Evolutionary conservation across 1,140 invertebrate species (phyloP), one percentile per base, ranked within the genome.

Genomic region (Leptonema lineaticorne): DNA sequence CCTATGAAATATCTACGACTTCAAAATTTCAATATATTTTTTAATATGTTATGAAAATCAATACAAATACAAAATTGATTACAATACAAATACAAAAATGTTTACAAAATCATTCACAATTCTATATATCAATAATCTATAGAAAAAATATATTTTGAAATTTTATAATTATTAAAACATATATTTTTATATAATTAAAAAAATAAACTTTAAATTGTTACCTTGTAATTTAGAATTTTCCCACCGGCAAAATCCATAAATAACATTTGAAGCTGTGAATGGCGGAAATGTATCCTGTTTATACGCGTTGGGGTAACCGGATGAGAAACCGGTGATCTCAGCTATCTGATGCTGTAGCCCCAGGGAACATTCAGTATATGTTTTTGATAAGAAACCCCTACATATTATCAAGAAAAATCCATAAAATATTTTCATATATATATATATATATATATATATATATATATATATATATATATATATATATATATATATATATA

Each of bases 331-430:
- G 50, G 8, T 53, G 50, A 53, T 53, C 50, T 53, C 50, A 24
- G 50, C 50, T 53, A 53, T 53, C 50, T 53, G 50, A 53, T 53
- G 50, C 50, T 53, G 18, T 53, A 53, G 50, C 50, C 50, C 50
- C 50, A 24, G 50, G 50, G 50, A 53, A 24, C 20, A 14, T 11
- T 26, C 24, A 16, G 3, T 45, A 45, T 16, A 45, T 45, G 37
- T 16, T 16, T 9, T 16, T 14, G 50, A 53, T 53, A 53, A 53
- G 50, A 26, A 26, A 53, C 24, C 50, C 27, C 2, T 41, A 41
- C 37, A 41, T 24, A 20, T 53, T 53, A 53, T 53, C 50, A 41
- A 14, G 9, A 41, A n/a, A 41, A 41, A 2, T 16, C 9, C 37
- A 41, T 41, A 41, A 16, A n/a, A n/a, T n/a, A 41, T 41, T 33